A percentile compares a stretch with the other conserved stretches of the same genome.
phyloP scores from a whole-genome alignment of 2,797 vertebrate species.

The Lepilemur ruficaudatus region DNA sequence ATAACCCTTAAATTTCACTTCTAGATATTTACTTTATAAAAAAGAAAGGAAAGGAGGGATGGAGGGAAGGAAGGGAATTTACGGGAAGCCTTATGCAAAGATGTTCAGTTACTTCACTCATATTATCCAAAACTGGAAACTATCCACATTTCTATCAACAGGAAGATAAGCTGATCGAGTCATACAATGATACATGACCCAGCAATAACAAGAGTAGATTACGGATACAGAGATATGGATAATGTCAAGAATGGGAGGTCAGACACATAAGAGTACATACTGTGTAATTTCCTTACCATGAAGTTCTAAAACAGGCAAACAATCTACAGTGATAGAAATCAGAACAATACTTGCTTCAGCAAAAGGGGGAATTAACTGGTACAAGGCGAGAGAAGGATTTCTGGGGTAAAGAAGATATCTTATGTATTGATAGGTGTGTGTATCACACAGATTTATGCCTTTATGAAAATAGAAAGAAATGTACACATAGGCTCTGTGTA shows the following conservation, averaged over 20 bases:
- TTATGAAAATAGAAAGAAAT: neutral
- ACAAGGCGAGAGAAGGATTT: neutral
- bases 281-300: neutral
- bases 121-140: neutral
- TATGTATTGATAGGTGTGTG: neutral
- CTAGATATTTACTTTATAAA: neutral
- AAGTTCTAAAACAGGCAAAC: neutral
- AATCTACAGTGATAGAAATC: neutral
- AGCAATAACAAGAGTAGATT: neutral
- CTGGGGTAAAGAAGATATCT: neutral
- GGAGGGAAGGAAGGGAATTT: neutral
- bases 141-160: neutral
- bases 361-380: neutral
- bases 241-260: neutral
- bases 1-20: neutral
- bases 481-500: neutral
- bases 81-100: neutral
- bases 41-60: neutral
- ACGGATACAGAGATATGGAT: neutral
- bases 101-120: neutral
- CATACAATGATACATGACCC: neutral
- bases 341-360: neutral
- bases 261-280: neutral
- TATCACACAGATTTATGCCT: neutral
- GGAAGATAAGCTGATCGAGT: neutral